These are phyloP conservation scores for Oreochromis tanganicae DNA, from an alignment of 2,113 vertebrate genomes.

Conservation along the genomic window DNA sequence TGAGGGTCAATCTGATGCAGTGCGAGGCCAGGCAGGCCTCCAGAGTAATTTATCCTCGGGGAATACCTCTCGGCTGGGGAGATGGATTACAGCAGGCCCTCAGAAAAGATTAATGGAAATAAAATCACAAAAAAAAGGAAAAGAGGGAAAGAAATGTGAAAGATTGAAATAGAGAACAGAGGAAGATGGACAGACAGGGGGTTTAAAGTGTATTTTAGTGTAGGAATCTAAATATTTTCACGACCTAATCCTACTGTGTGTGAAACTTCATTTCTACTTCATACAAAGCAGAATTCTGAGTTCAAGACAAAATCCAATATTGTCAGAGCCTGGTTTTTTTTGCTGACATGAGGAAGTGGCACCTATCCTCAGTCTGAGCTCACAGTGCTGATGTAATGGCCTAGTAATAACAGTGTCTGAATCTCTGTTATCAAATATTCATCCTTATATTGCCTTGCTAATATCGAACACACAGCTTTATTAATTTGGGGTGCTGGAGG, in stretches of 20 bases:
- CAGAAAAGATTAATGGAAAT: constrained; percentile 95
- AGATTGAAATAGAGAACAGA: neutral
- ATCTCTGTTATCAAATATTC: constrained; percentile 72
- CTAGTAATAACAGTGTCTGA: constrained; percentile 61
- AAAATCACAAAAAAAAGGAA: constrained; percentile 65
- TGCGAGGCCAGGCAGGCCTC: constrained; percentile 91
- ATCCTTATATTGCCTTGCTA: constrained; percentile 72
- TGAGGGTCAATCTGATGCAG: constrained; percentile 99
- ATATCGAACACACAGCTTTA: constrained; percentile 68
- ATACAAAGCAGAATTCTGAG: neutral
- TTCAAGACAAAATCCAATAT: constrained; percentile 32
- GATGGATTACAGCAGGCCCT: constrained; percentile 93
- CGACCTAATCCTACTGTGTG: neutral
- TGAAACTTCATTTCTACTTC: neutral
- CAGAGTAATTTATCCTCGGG: constrained; percentile 98
- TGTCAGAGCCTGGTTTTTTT: constrained; percentile 15
- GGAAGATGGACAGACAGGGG: constrained; percentile 5
- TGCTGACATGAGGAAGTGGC: constrained; percentile 44
- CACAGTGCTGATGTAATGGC: constrained; percentile 62
- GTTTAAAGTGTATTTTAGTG: neutral
- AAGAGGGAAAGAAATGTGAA: neutral
- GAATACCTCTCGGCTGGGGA: constrained; percentile 91
- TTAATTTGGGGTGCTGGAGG: constrained; percentile 61
- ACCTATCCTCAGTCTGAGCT: constrained; percentile 44
- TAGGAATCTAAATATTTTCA: neutral